A percentile compares a stretch with the other conserved stretches of the same genome.
Evolutionary conservation across 2,888 invertebrate genomes (phyloP).

Genomic region (Hoplodrina ambigua): DNA sequence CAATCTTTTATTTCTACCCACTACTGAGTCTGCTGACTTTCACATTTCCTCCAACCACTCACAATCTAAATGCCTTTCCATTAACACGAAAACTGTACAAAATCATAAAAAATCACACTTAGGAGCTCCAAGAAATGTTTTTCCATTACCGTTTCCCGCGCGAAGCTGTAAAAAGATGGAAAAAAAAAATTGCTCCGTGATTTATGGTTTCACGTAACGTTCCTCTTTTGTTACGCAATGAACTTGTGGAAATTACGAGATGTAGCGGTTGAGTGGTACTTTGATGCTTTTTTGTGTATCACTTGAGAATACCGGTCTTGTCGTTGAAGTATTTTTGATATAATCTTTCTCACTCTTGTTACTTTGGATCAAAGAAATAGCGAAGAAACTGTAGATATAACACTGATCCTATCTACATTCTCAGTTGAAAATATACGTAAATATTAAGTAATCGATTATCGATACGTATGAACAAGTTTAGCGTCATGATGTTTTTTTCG

Average conservation of each 20-base stretch:
- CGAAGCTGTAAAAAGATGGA: constrained; percentile 44
- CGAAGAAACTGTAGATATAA: neutral
- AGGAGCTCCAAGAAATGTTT: constrained; percentile 41
- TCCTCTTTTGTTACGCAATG: constrained; percentile 57
- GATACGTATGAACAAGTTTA: constrained; percentile 15
- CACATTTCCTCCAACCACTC: constrained; percentile 37
- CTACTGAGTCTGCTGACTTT: constrained; percentile 33
- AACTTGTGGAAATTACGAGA: constrained; percentile 54
- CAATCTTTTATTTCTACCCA: neutral
- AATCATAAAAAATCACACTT: constrained; percentile 40
- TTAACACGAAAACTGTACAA: constrained; percentile 51
- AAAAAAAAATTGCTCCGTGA: constrained; percentile 52
- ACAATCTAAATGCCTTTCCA: constrained; percentile 50
- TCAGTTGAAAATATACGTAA: neutral
- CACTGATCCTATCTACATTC: neutral
- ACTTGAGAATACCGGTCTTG: constrained; percentile 27
- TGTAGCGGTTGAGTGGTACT: constrained; percentile 47
- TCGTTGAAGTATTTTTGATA: constrained; percentile 25
- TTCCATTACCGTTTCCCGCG: constrained; percentile 51
- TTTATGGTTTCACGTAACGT: constrained; percentile 58
- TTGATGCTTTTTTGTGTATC: constrained; percentile 46
- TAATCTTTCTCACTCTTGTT: neutral
- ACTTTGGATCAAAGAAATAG: neutral
- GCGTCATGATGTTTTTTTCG: constrained; percentile 45
- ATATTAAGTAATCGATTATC: constrained; percentile 10